Evolutionary conservation across 2,888 invertebrate species (phyloP), one percentile per base, ranked within the genome.

Genomic region (Steinernema hermaphroditum): DNA sequence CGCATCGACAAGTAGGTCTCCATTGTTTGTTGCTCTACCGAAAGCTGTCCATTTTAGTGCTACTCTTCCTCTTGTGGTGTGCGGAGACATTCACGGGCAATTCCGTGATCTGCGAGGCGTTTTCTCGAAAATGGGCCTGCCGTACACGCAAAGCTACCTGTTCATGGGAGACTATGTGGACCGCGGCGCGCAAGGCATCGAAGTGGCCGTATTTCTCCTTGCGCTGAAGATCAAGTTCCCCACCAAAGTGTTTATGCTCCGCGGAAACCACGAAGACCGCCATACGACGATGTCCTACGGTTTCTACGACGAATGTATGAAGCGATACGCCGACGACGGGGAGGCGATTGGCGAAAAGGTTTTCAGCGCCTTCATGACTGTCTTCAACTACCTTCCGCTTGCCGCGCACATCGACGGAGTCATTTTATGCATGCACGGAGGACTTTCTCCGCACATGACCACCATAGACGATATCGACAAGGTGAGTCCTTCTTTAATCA

Each of bases 211-310:
- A 0, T 68, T 78, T 16, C 32, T 78, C 12, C 69, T 78, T 12
- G 73, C 76, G 0, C 46, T 78, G 54, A 77, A 78, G 68, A 72
- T 78, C 41, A 80, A 80, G 14, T 80, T 80, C 62, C 83, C 83
- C 16, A 72, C 77, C 0, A 77, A 77, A 49, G 76, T 82, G 16
- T 80, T 72, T 71, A 14, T 77, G 73, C 57, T 78, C n/a, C 73
- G 83, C 22, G 83, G 83, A n/a, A 83, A 83, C 70, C 83, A 83
- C 71, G 83, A 83, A 41, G 83, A 83, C 73, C 78, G 77, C 72
- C 83, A 83, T 71, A 83, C 83, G 1, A 76, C 81, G 41, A 69
- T 80, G 50, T 78, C 81, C 0, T 83, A 83, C 72, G 83, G 83
- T 0, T 82, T 83, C 76, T 83, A 81, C 75, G 83, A 83, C 71